A percentile compares a stretch with the other conserved stretches of the same genome.
phyloP scores from a whole-genome alignment of 2,113 vertebrate genomes.

The Heterochromis multidens region DNA sequence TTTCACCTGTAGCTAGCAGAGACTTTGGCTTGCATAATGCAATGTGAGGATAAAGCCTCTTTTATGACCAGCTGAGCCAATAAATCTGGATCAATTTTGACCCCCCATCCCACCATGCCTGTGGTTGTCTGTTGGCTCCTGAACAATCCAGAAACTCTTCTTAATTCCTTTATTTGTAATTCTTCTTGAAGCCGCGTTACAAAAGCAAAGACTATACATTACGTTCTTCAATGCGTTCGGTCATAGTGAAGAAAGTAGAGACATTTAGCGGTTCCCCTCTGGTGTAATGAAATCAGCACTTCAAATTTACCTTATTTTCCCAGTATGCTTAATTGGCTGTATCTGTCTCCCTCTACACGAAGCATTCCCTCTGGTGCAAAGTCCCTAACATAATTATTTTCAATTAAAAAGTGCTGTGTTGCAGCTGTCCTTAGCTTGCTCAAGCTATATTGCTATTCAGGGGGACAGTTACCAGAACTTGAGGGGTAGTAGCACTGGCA shows the following conservation, averaged over 20 bases:
- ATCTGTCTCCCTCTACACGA: background rate
- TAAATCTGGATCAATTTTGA: constrained; percentile 52
- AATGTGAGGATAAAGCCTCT: constrained; percentile 52
- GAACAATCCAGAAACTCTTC: background rate
- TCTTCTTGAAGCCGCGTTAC: background rate
- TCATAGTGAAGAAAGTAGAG: background rate
- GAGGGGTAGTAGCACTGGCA: constrained; percentile 40
- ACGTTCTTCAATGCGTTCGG: background rate
- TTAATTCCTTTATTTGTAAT: background rate
- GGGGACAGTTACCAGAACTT: constrained; percentile 30
- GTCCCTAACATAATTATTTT: constrained; percentile 24
- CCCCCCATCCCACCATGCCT: background rate
- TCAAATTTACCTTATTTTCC: constrained; percentile 7
- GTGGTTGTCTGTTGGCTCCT: background rate
- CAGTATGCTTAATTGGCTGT: constrained; percentile 12
- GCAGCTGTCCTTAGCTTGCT: background rate
- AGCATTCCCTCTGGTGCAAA: constrained; percentile 4
- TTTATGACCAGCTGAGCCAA: constrained; percentile 66
- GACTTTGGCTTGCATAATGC: constrained; percentile 58
- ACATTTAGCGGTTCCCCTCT: background rate
- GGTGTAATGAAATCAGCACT: background rate
- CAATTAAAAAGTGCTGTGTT: constrained; percentile 35
- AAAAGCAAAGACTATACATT: background rate
- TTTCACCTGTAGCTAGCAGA: constrained; percentile 65
- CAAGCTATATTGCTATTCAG: constrained; percentile 13